Percentiles rank a stretch among this genome's conserved stretches.
These are phyloP conservation scores for Ischnura elegans DNA, from an alignment of 2,888 invertebrate species.

Conservation along the genomic window DNA sequence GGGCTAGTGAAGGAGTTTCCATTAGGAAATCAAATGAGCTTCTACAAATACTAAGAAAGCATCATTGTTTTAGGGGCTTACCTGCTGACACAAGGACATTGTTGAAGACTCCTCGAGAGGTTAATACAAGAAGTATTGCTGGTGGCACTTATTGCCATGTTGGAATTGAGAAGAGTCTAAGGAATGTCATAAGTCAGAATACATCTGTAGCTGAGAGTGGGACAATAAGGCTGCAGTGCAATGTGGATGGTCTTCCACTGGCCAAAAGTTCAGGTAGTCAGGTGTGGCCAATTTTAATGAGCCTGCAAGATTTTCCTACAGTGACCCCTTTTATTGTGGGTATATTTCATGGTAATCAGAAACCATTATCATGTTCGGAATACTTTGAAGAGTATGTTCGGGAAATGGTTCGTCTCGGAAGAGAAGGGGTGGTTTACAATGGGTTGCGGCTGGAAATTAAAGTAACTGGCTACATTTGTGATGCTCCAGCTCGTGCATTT, in stretches of 20 bases:
- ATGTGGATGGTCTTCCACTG: neutral
- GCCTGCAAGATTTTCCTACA: neutral
- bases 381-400: no score
- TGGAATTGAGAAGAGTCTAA: neutral
- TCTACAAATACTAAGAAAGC: neutral
- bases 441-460: neutral
- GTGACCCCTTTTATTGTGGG: neutral
- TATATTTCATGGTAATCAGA: neutral
- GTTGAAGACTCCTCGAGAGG: neutral
- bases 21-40: neutral
- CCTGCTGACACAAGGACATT: neutral
- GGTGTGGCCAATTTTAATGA: neutral
- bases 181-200: neutral
- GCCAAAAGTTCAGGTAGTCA: no score
- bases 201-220: neutral
- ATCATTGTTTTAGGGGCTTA: neutral
- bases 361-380: no score
- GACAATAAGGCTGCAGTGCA: neutral
- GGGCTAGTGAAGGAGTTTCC: constrained; percentile 22
- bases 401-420: neutral
- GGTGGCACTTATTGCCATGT: neutral
- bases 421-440: neutral
- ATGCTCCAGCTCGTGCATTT: no score
- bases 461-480: neutral
- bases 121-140: neutral